Conservation (phyloP, 2,797 vertebrate genomes). For the Meda fulgida region DNA sequence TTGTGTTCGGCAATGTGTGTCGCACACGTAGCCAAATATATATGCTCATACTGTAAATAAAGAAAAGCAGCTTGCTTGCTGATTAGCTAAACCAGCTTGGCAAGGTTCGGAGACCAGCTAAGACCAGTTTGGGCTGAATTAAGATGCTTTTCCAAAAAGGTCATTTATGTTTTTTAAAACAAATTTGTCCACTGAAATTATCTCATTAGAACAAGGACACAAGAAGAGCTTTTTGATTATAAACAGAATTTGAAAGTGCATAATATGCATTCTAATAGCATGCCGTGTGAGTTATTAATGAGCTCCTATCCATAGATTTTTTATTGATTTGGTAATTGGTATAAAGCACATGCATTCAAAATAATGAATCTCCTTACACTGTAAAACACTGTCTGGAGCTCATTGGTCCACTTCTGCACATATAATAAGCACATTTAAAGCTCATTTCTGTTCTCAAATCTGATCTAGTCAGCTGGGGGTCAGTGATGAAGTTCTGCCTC, state of each 20-base stretch:
- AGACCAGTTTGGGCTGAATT: neutral
- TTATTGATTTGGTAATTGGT: neutral
- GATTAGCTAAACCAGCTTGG: neutral
- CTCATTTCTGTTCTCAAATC: neutral
- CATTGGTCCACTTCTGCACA: conserved; percentile 3
- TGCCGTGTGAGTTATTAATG: neutral
- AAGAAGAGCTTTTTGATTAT: neutral
- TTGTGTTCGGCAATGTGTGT: neutral
- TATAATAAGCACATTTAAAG: conserved; percentile 20
- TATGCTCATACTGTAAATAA: neutral
- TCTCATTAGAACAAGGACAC: neutral
- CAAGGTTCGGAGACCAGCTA: neutral
- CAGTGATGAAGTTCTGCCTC: conserved; percentile 10
- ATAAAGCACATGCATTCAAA: neutral
- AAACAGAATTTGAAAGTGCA: neutral
- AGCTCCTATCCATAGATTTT: neutral
- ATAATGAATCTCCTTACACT: neutral
- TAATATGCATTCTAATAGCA: neutral
- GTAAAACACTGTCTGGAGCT: neutral
- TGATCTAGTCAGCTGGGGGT: neutral
- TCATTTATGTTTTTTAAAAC: neutral
- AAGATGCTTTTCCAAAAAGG: neutral
- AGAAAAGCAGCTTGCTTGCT: neutral
- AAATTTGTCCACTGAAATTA: neutral
- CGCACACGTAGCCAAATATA: neutral